Evolutionary conservation across 1,140 invertebrate genomes (phyloP).

Genomic region (Leptinotarsa defecta): DNA sequence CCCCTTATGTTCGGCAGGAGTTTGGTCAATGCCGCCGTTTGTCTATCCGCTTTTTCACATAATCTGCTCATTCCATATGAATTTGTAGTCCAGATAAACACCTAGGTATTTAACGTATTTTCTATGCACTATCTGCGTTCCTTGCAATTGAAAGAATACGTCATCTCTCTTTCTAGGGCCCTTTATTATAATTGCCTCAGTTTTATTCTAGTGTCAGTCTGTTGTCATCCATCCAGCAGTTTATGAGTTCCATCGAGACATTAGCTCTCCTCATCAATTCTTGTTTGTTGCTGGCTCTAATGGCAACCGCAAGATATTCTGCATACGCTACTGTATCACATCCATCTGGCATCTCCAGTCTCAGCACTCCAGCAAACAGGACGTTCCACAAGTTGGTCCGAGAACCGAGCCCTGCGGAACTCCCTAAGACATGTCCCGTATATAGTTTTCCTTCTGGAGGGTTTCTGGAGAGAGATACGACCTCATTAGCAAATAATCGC

Average conservation of each 20-base stretch:
- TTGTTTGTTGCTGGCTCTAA: neutral
- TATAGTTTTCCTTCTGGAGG: neutral
- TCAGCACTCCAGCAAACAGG: neutral
- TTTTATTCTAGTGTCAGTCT: neutral
- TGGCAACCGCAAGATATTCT: neutral
- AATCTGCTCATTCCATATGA: neutral
- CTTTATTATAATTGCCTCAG: neutral
- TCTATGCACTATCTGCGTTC: neutral
- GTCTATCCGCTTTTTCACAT: neutral
- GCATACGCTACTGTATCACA: neutral
- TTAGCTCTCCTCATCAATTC: neutral
- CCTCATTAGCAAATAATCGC: no score
- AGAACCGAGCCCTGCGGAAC: constrained; percentile 2
- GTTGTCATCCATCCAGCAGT: neutral
- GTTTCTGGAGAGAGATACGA: neutral
- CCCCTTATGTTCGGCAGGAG: no score
- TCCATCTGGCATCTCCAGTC: neutral
- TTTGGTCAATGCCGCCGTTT: no score
- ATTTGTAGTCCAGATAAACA: neutral
- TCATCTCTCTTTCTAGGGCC: neutral
- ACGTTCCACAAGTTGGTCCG: neutral
- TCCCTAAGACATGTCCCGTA: neutral
- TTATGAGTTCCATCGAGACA: neutral
- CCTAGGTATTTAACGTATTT: neutral
- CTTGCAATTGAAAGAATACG: neutral